Conservation (phyloP, 2,113 vertebrate genomes). For the Tapirus terrestris region DNA sequence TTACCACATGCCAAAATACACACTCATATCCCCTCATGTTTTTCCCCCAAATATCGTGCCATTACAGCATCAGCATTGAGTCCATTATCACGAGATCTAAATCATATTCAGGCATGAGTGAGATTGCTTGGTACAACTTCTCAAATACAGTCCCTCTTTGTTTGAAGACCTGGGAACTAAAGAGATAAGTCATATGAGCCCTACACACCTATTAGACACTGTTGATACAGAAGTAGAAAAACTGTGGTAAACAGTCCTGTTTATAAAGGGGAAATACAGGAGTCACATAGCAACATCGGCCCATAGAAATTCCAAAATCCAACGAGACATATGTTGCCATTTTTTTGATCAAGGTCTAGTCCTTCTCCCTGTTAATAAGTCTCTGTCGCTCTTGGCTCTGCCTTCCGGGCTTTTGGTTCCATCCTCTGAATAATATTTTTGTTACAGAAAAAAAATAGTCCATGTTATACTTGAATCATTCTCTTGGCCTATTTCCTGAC, state of each 20-base stretch:
- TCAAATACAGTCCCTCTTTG: not conserved
- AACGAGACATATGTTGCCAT: not conserved
- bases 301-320: not conserved
- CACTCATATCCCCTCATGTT: too few species aligned
- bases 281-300: not conserved
- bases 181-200: not conserved
- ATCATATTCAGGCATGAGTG: not conserved
- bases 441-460: not conserved
- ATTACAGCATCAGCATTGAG: not conserved
- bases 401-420: not conserved
- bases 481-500: not conserved
- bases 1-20: too few species aligned
- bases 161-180: not conserved
- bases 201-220: not conserved
- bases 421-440: not conserved
- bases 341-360: not conserved
- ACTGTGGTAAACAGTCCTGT: not conserved
- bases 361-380: not conserved
- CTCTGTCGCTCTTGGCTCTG: not conserved
- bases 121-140: not conserved
- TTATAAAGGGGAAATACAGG: not conserved
- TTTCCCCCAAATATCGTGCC: not conserved
- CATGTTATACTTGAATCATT: not conserved
- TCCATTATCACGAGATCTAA: not conserved
- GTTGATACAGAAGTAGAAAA: not conserved